These are phyloP conservation scores for Coranthus polyacanthus DNA, from an alignment of 2,797 vertebrate genomes.

Conservation along the genomic window DNA sequence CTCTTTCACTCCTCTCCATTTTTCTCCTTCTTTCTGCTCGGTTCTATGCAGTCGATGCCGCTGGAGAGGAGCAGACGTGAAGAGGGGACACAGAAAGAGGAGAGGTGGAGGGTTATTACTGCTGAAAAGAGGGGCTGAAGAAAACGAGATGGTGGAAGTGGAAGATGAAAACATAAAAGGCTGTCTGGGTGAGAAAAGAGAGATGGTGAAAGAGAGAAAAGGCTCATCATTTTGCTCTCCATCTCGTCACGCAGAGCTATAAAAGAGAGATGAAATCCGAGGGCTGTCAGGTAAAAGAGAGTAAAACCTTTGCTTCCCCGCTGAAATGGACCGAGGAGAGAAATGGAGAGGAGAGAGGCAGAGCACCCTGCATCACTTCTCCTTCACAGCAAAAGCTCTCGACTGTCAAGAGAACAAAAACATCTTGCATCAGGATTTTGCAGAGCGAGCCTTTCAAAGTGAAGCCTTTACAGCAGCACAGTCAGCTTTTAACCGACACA, in stretches of 20 bases:
- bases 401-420: conserved; percentile 67
- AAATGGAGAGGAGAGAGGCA: conserved; percentile 37
- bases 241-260: conserved; percentile 37
- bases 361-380: conserved; percentile 54
- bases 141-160: conserved; percentile 34
- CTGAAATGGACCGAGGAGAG: conserved; percentile 55
- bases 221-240: conserved; percentile 55
- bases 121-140: conserved; percentile 39
- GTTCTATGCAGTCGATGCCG: conserved; percentile 30
- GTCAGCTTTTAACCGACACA: conserved; percentile 36
- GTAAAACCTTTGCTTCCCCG: conserved; percentile 43
- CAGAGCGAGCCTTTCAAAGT: conserved; percentile 37
- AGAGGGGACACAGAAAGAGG: conserved; percentile 26
- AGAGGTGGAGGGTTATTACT: conserved; percentile 37
- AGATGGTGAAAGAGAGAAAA: conserved; percentile 37
- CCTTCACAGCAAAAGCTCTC: conserved; percentile 55
- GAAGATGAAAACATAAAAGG: conserved; percentile 61
- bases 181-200: conserved; percentile 28
- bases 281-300: conserved; percentile 58
- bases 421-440: conserved; percentile 44
- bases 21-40: conserved; percentile 25
- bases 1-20: conserved; percentile 15
- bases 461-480: conserved; percentile 22
- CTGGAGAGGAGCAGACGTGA: conserved; percentile 1
- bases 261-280: conserved; percentile 61